Percentiles rank a stretch among this genome's conserved stretches.
These are phyloP conservation scores for Drosophila monieri DNA, from an alignment of 2,888 invertebrate genomes.

Conservation along the genomic window DNA sequence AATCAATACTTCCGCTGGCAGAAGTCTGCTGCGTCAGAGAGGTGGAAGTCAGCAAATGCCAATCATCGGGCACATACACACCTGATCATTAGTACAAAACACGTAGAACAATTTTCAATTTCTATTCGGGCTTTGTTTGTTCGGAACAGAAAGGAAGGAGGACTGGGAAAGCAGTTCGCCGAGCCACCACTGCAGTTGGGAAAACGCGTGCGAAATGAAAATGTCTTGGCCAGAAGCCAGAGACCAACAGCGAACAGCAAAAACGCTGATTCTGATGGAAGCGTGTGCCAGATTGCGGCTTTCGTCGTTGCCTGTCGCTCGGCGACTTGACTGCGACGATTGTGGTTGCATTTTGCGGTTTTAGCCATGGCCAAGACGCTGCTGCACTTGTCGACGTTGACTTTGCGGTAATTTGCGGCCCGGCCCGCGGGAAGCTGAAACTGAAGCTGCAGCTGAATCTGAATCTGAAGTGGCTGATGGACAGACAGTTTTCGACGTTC, in stretches of 20 bases:
- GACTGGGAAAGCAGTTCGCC: constrained; percentile 24
- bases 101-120: constrained; percentile 76
- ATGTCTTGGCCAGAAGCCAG: constrained; percentile 72
- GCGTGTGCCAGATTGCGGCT: constrained; percentile 77
- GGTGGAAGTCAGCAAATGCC: constrained; percentile 63
- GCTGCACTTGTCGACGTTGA: constrained; percentile 68
- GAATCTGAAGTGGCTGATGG: constrained; percentile 8
- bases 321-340: constrained; percentile 19
- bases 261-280: constrained; percentile 67
- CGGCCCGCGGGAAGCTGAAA: constrained; percentile 59
- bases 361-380: constrained; percentile 63
- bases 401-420: constrained; percentile 74
- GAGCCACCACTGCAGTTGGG: neutral
- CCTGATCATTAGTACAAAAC: constrained; percentile 38
- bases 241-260: constrained; percentile 35
- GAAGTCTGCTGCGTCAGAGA: constrained; percentile 64
- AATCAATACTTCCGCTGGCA: constrained; percentile 69
- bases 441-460: constrained; percentile 20
- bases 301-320: constrained; percentile 48
- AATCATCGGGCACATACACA: constrained; percentile 62
- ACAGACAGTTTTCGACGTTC: constrained; percentile 48
- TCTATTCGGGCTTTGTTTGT: constrained; percentile 71
- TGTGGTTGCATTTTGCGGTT: constrained; percentile 60
- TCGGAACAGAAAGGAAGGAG: constrained; percentile 20
- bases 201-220: constrained; percentile 75